A percentile compares a stretch with the other conserved stretches of the same genome.
Evolutionary conservation across 2,888 invertebrate genomes (phyloP).

Genomic region (Noctua comes): DNA sequence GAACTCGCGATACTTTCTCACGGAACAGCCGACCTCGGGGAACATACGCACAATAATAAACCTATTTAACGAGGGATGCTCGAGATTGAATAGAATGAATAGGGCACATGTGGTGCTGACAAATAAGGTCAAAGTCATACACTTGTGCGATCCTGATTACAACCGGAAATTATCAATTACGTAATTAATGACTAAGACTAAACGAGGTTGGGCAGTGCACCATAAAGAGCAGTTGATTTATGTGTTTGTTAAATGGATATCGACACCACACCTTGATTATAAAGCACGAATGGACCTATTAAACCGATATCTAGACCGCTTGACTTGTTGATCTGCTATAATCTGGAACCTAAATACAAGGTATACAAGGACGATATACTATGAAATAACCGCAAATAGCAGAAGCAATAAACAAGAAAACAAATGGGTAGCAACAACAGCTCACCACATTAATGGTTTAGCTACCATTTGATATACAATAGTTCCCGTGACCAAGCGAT

Average conservation of each 20-base stretch:
- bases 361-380: neutral
- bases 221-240: slow-evolving; percentile 7
- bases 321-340: neutral
- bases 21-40: slow-evolving; percentile 75
- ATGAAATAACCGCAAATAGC: neutral
- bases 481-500: slow-evolving; percentile 71
- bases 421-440: neutral
- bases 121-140: slow-evolving; percentile 74
- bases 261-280: neutral
- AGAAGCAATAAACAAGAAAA: neutral
- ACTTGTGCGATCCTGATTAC: slow-evolving; percentile 43
- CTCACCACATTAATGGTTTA: neutral
- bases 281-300: neutral
- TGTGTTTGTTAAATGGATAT: neutral
- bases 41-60: slow-evolving; percentile 75
- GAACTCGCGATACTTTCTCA: slow-evolving; percentile 79
- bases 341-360: neutral
- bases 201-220: slow-evolving; percentile 9
- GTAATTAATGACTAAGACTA: slow-evolving; percentile 29
- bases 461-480: slow-evolving; percentile 29
- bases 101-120: slow-evolving; percentile 53
- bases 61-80: slow-evolving; percentile 73
- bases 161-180: slow-evolving; percentile 54
- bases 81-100: slow-evolving; percentile 65
- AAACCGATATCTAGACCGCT: slow-evolving; percentile 5